Conservation (phyloP, 2,888 invertebrate genomes). For the Hirtodrosophila cameraria region DNA sequence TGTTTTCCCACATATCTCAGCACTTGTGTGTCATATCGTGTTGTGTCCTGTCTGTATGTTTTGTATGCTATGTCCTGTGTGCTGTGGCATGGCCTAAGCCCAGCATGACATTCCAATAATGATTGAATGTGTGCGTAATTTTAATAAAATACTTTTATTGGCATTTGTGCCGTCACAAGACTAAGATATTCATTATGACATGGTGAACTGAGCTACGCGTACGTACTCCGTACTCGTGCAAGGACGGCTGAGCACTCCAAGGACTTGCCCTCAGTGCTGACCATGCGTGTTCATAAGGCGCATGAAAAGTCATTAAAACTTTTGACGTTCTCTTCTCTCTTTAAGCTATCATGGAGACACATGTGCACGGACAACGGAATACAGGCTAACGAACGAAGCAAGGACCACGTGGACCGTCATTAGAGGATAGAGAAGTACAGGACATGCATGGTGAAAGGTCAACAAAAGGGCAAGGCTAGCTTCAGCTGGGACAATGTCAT, state of each 20-base stretch:
- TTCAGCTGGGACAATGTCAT: slow-evolving; percentile 39
- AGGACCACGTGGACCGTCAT: background rate
- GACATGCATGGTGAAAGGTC: slow-evolving; percentile 56
- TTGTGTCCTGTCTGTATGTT: slow-evolving; percentile 10
- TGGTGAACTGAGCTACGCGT: too few species aligned
- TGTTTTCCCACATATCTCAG: slow-evolving; percentile 41
- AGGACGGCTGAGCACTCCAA: slow-evolving; percentile 20
- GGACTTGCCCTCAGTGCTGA: slow-evolving; percentile 8
- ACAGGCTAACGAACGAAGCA: background rate
- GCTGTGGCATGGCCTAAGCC: slow-evolving; percentile 34
- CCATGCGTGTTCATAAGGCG: slow-evolving; percentile 52
- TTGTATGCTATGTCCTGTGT: background rate
- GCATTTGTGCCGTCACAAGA: slow-evolving; percentile 67
- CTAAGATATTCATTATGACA: slow-evolving; percentile 52
- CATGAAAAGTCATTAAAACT: slow-evolving; percentile 76
- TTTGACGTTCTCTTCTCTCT: slow-evolving; percentile 49
- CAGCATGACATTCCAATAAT: slow-evolving; percentile 75
- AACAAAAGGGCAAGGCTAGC: slow-evolving; percentile 59
- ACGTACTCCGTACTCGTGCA: slow-evolving; percentile 11
- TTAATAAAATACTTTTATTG: slow-evolving; percentile 80
- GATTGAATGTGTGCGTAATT: slow-evolving; percentile 80
- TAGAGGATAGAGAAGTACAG: background rate
- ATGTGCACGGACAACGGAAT: slow-evolving; percentile 18
- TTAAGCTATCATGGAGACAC: slow-evolving; percentile 42
- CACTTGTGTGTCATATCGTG: slow-evolving; percentile 39